Conservation (phyloP, 2,797 vertebrate species). For the Phrynocephalus guinanensis region DNA sequence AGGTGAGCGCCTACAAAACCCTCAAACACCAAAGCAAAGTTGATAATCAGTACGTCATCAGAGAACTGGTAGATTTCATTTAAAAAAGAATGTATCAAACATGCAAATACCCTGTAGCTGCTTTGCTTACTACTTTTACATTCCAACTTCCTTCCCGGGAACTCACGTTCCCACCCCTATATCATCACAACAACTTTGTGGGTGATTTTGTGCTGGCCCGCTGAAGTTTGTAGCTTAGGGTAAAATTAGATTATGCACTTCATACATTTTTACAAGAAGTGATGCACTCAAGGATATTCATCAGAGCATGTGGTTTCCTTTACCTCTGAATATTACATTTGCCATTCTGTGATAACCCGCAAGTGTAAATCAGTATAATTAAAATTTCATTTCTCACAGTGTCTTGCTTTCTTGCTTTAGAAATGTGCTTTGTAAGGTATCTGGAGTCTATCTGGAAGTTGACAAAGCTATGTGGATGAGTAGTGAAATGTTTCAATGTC, state of each 20-base stretch:
- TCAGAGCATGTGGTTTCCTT: no score
- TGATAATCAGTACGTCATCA: not conserved
- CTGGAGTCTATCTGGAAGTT: not conserved
- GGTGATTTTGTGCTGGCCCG: not conserved
- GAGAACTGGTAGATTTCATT: not conserved
- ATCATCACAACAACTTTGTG: not conserved
- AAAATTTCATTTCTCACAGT: not conserved
- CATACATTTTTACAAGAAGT: no score
- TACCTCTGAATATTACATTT: no score
- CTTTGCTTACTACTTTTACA: not conserved
- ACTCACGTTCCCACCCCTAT: not conserved
- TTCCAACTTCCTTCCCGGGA: no score
- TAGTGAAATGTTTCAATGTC: no score
- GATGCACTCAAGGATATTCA: no score
- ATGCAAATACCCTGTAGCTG: not conserved
- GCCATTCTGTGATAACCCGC: not conserved
- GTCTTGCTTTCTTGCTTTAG: not conserved
- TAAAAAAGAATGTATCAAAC: not conserved
- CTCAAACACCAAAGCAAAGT: not conserved
- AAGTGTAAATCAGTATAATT: not conserved
- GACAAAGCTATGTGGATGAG: no score
- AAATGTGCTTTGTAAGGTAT: no score
- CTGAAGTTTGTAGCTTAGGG: no score
- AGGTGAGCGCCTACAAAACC: not conserved
- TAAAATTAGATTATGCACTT: no score